These are phyloP conservation scores for Panzeria rudis DNA, from an alignment of 2,888 invertebrate genomes.

Conservation along the genomic window DNA sequence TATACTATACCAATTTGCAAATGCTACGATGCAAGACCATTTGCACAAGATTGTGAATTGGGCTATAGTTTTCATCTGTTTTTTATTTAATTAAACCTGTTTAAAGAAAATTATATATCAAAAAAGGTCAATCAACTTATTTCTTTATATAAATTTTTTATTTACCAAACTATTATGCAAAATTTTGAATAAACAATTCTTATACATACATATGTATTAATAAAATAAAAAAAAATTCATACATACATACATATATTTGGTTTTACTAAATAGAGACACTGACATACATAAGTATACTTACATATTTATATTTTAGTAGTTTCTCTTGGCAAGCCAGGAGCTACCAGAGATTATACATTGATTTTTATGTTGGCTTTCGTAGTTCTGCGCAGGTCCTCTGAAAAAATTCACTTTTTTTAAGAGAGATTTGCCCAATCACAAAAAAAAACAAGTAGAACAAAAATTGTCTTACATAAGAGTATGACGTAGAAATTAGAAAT, in stretches of 20 bases:
- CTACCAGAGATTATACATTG: not conserved
- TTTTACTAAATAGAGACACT: not conserved
- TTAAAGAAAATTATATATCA: not conserved
- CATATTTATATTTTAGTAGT: not conserved
- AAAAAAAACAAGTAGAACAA: not conserved
- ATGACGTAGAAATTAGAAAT: constrained; percentile 1
- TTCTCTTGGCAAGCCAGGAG: not conserved
- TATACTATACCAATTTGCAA: no score
- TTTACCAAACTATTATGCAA: constrained; percentile 5
- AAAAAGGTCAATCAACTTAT: constrained; percentile 29
- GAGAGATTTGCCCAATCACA: not conserved
- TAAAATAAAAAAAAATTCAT: not conserved
- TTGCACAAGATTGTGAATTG: no score
- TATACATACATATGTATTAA: no score
- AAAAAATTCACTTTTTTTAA: not conserved
- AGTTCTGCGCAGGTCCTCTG: not conserved
- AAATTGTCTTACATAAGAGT: constrained; percentile 3
- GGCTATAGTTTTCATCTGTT: not conserved
- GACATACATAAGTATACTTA: no score
- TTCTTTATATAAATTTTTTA: not conserved
- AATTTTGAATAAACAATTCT: not conserved
- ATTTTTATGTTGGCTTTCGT: not conserved
- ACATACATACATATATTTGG: not conserved
- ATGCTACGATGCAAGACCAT: no score
- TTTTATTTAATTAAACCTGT: constrained; percentile 6